phyloP scores from a whole-genome alignment of 2,113 vertebrate genomes.

The Laticauda laticaudata region DNA sequence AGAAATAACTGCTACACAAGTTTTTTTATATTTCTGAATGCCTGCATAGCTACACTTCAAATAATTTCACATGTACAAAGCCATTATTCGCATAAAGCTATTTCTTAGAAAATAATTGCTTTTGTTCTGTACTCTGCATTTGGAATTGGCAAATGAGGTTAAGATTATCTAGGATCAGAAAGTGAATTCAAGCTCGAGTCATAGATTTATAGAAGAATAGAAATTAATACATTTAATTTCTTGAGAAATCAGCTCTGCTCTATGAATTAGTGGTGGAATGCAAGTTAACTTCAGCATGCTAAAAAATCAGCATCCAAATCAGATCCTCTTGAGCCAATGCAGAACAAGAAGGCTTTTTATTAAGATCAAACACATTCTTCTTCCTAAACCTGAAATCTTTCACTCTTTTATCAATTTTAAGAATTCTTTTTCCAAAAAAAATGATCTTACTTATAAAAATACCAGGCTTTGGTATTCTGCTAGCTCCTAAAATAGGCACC shows the following conservation, averaged over 20 bases:
- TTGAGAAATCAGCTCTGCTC: not conserved
- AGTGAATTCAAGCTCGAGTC: conserved; percentile 19
- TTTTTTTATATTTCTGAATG: not conserved
- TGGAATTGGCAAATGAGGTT: conserved; percentile 17
- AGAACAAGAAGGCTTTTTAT: not conserved
- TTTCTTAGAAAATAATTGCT: conserved; percentile 5
- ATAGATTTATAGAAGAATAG: not conserved
- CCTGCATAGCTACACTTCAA: not conserved
- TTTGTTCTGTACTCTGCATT: not conserved
- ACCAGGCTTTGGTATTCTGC: conserved; percentile 45
- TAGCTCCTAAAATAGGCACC: conserved; percentile 42
- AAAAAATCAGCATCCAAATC: not conserved
- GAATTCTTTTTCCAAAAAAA: conserved; percentile 27
- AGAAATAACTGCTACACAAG: not conserved
- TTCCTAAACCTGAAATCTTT: conserved; percentile 39
- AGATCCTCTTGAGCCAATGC: conserved; percentile 1
- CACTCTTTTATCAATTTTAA: conserved; percentile 35
- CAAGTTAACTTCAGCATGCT: conserved; percentile 16
- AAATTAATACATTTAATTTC: conserved; percentile 18
- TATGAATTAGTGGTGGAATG: conserved; percentile 17
- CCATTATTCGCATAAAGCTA: not conserved
- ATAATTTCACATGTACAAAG: not conserved
- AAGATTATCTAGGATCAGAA: conserved; percentile 23
- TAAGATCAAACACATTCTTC: conserved; percentile 28
- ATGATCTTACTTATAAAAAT: conserved; percentile 41